These are phyloP conservation scores for Achlya flavicornis DNA, from an alignment of 2,888 invertebrate species.

Conservation along the genomic window DNA sequence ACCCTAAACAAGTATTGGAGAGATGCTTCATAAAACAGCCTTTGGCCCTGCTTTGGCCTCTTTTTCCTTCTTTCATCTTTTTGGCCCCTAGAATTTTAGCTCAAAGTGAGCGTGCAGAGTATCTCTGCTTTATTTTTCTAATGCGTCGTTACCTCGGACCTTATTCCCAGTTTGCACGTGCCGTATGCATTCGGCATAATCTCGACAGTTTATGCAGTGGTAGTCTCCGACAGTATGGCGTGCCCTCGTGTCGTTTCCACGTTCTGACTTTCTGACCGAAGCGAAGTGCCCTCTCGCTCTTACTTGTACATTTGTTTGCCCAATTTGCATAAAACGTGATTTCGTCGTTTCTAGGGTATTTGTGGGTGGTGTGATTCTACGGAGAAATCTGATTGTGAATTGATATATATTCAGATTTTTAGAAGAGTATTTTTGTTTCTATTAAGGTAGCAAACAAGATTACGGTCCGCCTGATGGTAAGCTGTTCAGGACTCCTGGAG, in stretches of 20 bases:
- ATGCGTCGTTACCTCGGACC: background rate
- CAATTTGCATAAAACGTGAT: slow-evolving; percentile 11
- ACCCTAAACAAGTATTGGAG: too few species aligned
- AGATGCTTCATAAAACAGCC: too few species aligned
- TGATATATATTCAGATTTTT: background rate
- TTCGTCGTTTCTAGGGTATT: background rate
- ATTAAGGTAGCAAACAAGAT: too few species aligned
- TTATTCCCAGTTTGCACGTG: background rate
- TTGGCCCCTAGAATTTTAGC: too few species aligned
- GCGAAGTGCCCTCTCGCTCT: background rate
- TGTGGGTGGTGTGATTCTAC: background rate
- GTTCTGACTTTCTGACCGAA: slow-evolving; percentile 1
- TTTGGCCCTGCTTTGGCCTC: too few species aligned
- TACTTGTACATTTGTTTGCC: background rate
- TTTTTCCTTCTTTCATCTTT: too few species aligned
- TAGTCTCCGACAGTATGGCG: background rate
- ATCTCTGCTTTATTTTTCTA: background rate
- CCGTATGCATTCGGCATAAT: slow-evolving; percentile 8
- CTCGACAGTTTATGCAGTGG: background rate
- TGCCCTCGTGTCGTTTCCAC: background rate
- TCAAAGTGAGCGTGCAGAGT: background rate
- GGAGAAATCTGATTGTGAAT: background rate
- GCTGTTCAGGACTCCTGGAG: too few species aligned
- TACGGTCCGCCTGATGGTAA: too few species aligned
- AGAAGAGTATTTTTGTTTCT: too few species aligned